phyloP scores from a whole-genome alignment of 1,140 invertebrate genomes.

The Drosophila oshimai region DNA sequence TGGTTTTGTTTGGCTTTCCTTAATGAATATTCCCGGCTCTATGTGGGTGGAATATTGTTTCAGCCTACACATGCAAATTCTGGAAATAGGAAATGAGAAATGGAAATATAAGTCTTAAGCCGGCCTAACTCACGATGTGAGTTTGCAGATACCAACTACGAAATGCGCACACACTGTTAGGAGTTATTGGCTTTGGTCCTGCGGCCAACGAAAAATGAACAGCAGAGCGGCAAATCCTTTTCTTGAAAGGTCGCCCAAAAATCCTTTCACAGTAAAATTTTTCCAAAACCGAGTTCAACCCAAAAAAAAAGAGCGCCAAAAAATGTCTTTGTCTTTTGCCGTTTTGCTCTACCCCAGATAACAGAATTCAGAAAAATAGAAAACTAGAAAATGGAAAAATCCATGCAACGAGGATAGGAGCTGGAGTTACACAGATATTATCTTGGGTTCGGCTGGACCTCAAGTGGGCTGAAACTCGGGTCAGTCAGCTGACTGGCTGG shows the following conservation, averaged over 20 bases:
- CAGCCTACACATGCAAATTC: slow-evolving; percentile 65
- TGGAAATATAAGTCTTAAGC: slow-evolving; percentile 56
- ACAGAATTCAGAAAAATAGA: slow-evolving; percentile 6
- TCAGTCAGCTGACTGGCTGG: slow-evolving; percentile 65
- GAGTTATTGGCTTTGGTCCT: slow-evolving; percentile 62
- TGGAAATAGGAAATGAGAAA: slow-evolving; percentile 33
- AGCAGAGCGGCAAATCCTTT: slow-evolving; percentile 61
- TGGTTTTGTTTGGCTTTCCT: slow-evolving; percentile 51
- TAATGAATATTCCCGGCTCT: slow-evolving; percentile 61
- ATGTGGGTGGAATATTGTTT: slow-evolving; percentile 62
- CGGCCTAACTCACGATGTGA: slow-evolving; percentile 53
- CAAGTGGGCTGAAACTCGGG: slow-evolving; percentile 46
- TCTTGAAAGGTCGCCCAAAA: slow-evolving; percentile 41
- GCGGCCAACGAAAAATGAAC: slow-evolving; percentile 58
- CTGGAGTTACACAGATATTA: slow-evolving; percentile 43
- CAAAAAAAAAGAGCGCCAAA: slow-evolving; percentile 72
- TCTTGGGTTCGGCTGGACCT: slow-evolving; percentile 60
- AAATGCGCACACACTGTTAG: slow-evolving; percentile 60
- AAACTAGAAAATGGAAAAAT: slow-evolving; percentile 5
- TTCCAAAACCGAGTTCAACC: neutral
- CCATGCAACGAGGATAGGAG: slow-evolving; percentile 11
- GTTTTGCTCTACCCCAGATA: slow-evolving; percentile 41
- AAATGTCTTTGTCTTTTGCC: slow-evolving; percentile 38
- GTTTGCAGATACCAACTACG: slow-evolving; percentile 65
- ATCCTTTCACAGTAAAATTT: slow-evolving; percentile 70